These are phyloP conservation scores for Loripinus fragilis DNA, from an alignment of 2,888 invertebrate species.

Conservation along the genomic window DNA sequence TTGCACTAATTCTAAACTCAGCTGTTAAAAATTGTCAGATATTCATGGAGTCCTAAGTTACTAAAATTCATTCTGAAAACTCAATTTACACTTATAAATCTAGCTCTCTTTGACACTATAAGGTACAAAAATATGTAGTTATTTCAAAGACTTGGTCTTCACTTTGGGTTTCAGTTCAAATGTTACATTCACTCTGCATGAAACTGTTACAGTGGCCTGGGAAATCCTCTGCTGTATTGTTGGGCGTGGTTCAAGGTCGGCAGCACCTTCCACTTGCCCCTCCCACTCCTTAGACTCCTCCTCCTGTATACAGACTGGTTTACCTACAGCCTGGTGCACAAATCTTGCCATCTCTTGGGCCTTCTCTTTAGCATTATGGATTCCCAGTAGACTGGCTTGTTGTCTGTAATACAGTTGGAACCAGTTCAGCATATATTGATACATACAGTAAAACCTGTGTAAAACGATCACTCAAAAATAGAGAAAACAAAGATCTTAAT, in stretches of 20 bases:
- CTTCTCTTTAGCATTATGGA: constrained; percentile 80
- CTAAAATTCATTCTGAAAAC: too few species aligned
- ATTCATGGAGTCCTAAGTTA: too few species aligned
- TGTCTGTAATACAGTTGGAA: constrained; percentile 72
- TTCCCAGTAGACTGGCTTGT: constrained; percentile 77
- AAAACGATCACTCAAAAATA: too few species aligned
- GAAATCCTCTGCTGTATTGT: constrained; percentile 75
- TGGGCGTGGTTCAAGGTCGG: constrained; percentile 64
- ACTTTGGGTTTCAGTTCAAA: constrained; percentile 79
- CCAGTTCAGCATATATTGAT: too few species aligned
- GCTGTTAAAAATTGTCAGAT: too few species aligned
- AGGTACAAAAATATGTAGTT: too few species aligned
- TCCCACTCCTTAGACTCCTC: constrained; percentile 75
- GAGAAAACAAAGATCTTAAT: too few species aligned
- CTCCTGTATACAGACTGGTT: constrained; percentile 74
- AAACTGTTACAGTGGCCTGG: constrained; percentile 73
- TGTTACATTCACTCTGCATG: constrained; percentile 74
- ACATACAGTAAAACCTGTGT: too few species aligned
- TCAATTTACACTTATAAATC: too few species aligned
- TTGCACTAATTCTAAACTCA: too few species aligned
- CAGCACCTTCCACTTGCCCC: constrained; percentile 60
- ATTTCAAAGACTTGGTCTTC: constrained; percentile 59
- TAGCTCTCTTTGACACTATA: too few species aligned
- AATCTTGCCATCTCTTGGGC: constrained; percentile 79
- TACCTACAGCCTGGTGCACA: constrained; percentile 76